Conservation (phyloP, 2,113 vertebrate genomes). For the Nansenia antarctica region DNA sequence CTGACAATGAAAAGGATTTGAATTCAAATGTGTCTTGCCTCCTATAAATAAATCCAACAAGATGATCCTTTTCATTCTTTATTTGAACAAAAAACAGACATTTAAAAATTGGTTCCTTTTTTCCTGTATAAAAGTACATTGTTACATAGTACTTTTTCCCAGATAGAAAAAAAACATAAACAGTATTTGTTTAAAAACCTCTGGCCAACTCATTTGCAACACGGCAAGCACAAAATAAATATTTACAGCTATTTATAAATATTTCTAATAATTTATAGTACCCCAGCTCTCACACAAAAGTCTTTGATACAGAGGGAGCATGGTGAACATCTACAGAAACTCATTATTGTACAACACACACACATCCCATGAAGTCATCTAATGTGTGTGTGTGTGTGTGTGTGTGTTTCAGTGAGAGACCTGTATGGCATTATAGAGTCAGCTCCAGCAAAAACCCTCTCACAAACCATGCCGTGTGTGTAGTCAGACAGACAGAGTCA, state of each 20-base stretch:
- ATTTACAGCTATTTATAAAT: conserved; percentile 84
- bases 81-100: conserved; percentile 32
- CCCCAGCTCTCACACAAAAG: conserved; percentile 41
- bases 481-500: conserved; percentile 35
- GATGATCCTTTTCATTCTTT: conserved; percentile 33
- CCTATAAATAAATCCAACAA: not conserved
- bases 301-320: conserved; percentile 32
- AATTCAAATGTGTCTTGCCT: not conserved
- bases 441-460: conserved; percentile 20
- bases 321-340: conserved; percentile 37
- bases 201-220: conserved; percentile 69
- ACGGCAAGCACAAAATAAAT: conserved; percentile 83
- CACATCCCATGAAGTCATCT: no score
- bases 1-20: no score
- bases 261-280: conserved; percentile 72
- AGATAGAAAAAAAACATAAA: conserved; percentile 33
- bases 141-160: conserved; percentile 49
- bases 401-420: conserved; percentile 20
- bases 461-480: conserved; percentile 33
- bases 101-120: conserved; percentile 29
- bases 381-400: conserved; percentile 13
- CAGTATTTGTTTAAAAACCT: conserved; percentile 56
- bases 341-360: conserved; percentile 53
- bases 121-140: conserved; percentile 55
- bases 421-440: conserved; percentile 47